These are phyloP conservation scores for Cossypha niveicapilla DNA, from an alignment of 2,797 vertebrate genomes.

Conservation along the genomic window DNA sequence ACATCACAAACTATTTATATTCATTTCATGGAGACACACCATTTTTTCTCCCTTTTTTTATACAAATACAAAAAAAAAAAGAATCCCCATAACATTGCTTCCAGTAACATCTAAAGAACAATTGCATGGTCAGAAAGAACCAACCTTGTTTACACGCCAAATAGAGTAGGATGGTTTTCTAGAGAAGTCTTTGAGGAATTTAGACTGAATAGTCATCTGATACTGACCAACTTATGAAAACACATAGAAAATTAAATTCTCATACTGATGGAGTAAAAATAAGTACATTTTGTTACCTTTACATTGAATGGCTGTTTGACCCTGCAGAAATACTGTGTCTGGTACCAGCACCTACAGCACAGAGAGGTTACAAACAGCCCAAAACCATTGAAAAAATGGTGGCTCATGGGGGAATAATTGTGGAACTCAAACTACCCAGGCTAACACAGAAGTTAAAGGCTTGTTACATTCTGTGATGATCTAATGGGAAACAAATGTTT, in stretches of 20 bases:
- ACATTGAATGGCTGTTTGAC: accelerated
- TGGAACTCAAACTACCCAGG: not conserved
- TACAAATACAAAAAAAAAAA: not conserved
- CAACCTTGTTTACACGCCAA: not conserved
- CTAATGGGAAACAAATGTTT: not conserved
- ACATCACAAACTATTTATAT: not conserved
- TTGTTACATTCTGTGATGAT: not conserved
- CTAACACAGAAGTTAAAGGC: not conserved
- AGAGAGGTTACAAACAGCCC: not conserved
- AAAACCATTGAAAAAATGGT: not conserved
- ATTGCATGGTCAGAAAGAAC: not conserved
- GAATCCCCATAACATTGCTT: accelerated
- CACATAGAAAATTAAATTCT: not conserved
- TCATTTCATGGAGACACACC: not conserved
- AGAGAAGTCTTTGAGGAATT: not conserved
- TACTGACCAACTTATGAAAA: not conserved
- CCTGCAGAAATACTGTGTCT: not conserved
- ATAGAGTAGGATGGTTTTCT: not conserved
- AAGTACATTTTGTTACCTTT: not conserved
- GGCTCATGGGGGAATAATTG: not conserved
- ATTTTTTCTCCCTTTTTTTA: not conserved
- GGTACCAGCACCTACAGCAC: not conserved
- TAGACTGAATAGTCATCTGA: not conserved
- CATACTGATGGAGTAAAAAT: not conserved
- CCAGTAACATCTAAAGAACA: not conserved